Evolutionary conservation across 2,888 invertebrate genomes (phyloP).

Genomic region (Pomacea canaliculata): DNA sequence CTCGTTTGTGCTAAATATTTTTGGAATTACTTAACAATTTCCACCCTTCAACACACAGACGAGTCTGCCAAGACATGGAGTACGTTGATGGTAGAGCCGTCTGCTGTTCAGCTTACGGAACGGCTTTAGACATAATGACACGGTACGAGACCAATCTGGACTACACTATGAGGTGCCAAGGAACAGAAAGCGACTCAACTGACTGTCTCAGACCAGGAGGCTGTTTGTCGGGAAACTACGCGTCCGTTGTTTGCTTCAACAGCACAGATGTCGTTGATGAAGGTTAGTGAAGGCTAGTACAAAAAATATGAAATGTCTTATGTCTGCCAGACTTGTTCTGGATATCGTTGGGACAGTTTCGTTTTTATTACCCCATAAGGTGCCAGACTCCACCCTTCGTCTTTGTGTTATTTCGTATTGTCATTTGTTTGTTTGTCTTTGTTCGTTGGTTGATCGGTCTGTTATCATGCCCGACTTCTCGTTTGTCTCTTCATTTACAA

Average conservation of each 20-base stretch:
- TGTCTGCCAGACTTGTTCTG: no score
- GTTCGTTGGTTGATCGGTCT: no score
- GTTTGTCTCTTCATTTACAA: no score
- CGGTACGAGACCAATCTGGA: conserved; percentile 34
- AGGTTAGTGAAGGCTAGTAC: conserved; percentile 19
- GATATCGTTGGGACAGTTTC: no score
- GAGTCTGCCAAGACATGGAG: conserved; percentile 52
- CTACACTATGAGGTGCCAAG: conserved; percentile 44
- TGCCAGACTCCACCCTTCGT: no score
- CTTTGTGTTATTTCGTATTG: no score
- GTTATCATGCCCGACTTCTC: no score
- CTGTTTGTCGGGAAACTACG: conserved; percentile 44
- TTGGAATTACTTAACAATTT: no score
- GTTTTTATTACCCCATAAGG: no score
- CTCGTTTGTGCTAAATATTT: no score
- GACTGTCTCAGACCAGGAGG: conserved; percentile 44
- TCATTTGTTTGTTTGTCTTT: no score
- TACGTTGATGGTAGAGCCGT: conserved; percentile 51
- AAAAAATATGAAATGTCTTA: no score
- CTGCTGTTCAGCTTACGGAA: conserved; percentile 55
- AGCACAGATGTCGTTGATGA: conserved; percentile 24
- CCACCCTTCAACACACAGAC: neutral
- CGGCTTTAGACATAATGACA: conserved; percentile 10
- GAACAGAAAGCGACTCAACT: conserved; percentile 30
- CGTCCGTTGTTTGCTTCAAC: conserved; percentile 53